Conservation (phyloP, 2,797 vertebrate genomes). For the Aulostomus chinensis region DNA sequence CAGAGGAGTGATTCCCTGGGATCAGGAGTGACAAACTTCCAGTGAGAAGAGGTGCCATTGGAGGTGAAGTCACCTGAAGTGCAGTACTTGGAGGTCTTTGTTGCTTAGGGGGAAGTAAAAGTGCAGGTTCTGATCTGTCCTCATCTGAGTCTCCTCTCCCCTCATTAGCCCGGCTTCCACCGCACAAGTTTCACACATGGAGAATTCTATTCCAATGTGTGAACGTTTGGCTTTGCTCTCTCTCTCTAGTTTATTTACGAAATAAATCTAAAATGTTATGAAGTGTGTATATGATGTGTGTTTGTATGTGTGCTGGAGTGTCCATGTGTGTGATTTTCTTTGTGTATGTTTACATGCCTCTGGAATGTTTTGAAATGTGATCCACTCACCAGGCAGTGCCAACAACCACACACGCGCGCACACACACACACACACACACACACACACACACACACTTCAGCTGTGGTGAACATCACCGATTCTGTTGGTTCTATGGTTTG, state of each 20-base stretch:
- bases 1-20: too few species aligned
- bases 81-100: background rate
- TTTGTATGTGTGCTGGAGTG: constrained; percentile 2
- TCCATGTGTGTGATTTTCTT: constrained; percentile 23
- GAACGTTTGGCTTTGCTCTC: constrained; percentile 19
- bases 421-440: constrained; percentile 17
- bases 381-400: constrained; percentile 45
- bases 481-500: constrained; percentile 37
- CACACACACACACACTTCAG: background rate
- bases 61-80: constrained; percentile 2
- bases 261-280: constrained; percentile 17
- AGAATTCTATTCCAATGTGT: constrained; percentile 15
- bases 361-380: constrained; percentile 71
- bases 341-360: constrained; percentile 63
- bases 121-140: too few species aligned
- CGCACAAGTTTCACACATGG: too few species aligned
- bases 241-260: constrained; percentile 34
- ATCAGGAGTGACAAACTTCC: too few species aligned
- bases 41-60: background rate
- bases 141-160: too few species aligned
- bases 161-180: too few species aligned
- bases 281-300: constrained; percentile 27
- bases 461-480: constrained; percentile 26
- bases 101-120: background rate
- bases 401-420: constrained; percentile 24